These are phyloP conservation scores for Bettongia penicillata DNA, from an alignment of 2,113 vertebrate genomes.

Conservation along the genomic window DNA sequence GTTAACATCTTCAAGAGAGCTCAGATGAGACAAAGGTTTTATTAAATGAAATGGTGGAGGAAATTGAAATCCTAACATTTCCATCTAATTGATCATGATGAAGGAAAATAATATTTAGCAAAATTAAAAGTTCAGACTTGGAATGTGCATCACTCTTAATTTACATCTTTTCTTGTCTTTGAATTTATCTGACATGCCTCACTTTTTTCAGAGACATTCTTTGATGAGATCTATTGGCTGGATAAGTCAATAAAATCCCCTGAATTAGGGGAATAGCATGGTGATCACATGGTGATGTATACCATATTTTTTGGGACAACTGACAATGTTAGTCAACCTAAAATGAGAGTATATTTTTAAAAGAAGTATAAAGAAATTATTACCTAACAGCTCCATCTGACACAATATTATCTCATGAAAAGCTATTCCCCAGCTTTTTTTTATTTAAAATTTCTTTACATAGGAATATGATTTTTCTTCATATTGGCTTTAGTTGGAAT, in stretches of 20 bases:
- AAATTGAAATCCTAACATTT: constrained; percentile 82
- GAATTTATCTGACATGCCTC: constrained; percentile 76
- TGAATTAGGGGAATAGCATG: constrained; percentile 63
- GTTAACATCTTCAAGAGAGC: constrained; percentile 83
- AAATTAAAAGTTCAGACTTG: constrained; percentile 82
- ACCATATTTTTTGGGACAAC: constrained; percentile 25
- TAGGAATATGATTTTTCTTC: constrained; percentile 12
- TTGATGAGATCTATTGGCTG: constrained; percentile 69
- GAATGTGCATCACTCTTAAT: constrained; percentile 80
- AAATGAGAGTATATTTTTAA: constrained; percentile 55
- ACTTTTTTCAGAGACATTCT: constrained; percentile 74
- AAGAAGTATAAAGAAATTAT: constrained; percentile 42
- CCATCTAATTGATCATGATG: constrained; percentile 77
- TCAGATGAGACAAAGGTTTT: constrained; percentile 82
- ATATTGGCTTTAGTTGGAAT: constrained; percentile 27
- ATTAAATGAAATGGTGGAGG: constrained; percentile 82
- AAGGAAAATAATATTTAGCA: constrained; percentile 84
- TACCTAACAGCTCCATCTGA: constrained; percentile 30
- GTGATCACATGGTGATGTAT: constrained; percentile 63
- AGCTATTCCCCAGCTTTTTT: neutral
- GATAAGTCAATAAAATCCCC: too few relatives aligned
- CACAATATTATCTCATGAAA: constrained; percentile 31
- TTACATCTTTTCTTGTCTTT: constrained; percentile 77
- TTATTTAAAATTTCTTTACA: constrained; percentile 56
- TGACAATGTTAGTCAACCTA: constrained; percentile 66